A percentile compares a stretch with the other conserved stretches of the same genome.
phyloP scores from a whole-genome alignment of 2,888 invertebrate genomes.

The Erannis defoliaria region DNA sequence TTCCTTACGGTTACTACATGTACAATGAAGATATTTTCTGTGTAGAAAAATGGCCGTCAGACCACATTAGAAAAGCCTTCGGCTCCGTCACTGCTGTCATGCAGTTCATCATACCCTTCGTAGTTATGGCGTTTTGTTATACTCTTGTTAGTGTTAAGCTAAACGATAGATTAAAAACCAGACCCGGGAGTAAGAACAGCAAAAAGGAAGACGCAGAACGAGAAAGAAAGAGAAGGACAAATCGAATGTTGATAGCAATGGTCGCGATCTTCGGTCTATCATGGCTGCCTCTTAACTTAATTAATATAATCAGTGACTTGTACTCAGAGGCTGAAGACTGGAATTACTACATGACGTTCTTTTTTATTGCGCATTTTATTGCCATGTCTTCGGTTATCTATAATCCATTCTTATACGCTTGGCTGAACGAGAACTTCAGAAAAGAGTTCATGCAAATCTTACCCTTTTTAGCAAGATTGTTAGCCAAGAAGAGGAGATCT shows the following conservation, averaged over 20 bases:
- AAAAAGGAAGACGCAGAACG: conserved; percentile 93
- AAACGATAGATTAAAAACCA: conserved; percentile 90
- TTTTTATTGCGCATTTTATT: conserved; percentile 93
- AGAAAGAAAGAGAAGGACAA: conserved; percentile 92
- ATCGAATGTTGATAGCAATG: conserved; percentile 97
- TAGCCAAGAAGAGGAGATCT: conserved; percentile 75
- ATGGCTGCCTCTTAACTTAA: conserved; percentile 94
- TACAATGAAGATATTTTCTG: conserved; percentile 86
- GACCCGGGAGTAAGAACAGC: conserved; percentile 91
- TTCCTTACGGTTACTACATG: conserved; percentile 95
- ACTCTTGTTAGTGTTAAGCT: conserved; percentile 92
- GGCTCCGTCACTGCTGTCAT: conserved; percentile 92
- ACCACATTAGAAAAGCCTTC: conserved; percentile 90
- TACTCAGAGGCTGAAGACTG: conserved; percentile 88
- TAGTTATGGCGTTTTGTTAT: conserved; percentile 95
- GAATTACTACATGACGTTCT: conserved; percentile 91
- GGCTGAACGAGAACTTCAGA: conserved; percentile 97
- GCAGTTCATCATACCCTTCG: conserved; percentile 95
- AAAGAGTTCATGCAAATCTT: conserved; percentile 94
- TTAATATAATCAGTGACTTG: conserved; percentile 92
- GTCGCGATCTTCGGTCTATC: conserved; percentile 95
- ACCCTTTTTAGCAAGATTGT: conserved; percentile 87
- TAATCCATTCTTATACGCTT: conserved; percentile 97
- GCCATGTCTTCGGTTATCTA: conserved; percentile 98
- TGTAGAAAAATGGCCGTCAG: conserved; percentile 93